phyloP scores from a whole-genome alignment of 2,113 vertebrate species.

The Sporophila hypoxantha region DNA sequence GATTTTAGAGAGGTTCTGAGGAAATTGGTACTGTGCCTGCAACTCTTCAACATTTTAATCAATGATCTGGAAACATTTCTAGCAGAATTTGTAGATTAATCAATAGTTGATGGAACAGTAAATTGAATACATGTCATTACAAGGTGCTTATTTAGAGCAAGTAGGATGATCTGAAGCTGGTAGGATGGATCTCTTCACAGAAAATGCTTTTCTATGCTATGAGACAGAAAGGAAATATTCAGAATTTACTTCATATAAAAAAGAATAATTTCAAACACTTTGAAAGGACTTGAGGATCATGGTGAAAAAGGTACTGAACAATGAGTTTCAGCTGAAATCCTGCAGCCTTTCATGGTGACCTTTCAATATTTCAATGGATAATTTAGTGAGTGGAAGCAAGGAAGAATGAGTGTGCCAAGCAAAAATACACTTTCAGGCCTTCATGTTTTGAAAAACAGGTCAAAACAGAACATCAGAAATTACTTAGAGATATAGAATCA shows the following conservation, averaged over 20 bases:
- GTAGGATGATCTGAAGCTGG: not conserved
- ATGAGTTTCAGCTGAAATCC: not conserved
- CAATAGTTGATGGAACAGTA: not conserved
- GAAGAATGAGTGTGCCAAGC: not conserved
- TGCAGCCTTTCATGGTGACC: not conserved
- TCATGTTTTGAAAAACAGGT: not conserved
- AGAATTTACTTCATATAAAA: not conserved
- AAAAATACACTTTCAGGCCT: not conserved
- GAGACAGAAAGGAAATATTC: not conserved
- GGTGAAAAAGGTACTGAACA: not conserved
- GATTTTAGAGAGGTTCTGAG: not conserved
- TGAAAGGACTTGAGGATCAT: not conserved
- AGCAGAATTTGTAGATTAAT: not conserved
- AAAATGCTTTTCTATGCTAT: not conserved
- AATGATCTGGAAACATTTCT: not conserved
- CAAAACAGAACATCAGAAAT: not conserved
- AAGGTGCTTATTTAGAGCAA: not conserved
- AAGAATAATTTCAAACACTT: not conserved
- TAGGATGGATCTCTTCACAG: not conserved
- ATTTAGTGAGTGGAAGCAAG: not conserved
- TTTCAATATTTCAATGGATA: not conserved
- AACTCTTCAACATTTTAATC: not conserved
- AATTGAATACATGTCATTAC: not conserved
- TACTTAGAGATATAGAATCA: not conserved
- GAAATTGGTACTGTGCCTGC: not conserved